Conservation (phyloP, 2,797 vertebrate genomes). For the Orientallactaga sibirica region DNA sequence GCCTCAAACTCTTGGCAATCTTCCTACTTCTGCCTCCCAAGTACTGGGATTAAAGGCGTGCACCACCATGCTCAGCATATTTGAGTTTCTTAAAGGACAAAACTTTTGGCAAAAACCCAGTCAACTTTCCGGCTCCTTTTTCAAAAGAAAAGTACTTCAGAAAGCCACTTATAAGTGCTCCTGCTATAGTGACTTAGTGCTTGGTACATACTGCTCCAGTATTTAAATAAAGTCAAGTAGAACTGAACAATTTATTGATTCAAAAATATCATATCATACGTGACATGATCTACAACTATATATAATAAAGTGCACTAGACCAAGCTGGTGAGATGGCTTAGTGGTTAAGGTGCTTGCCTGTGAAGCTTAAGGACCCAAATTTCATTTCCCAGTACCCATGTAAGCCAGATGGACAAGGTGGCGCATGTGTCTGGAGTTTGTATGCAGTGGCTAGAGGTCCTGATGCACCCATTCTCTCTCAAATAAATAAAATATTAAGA, state of each 20-base stretch:
- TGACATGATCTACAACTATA: slow-evolving; percentile 42
- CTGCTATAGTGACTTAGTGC: not conserved
- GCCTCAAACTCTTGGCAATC: too few species aligned
- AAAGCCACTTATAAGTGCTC: not conserved
- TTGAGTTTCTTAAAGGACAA: slow-evolving; percentile 51
- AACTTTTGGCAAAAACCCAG: slow-evolving; percentile 15
- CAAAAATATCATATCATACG: slow-evolving; percentile 36
- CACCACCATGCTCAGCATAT: not conserved
- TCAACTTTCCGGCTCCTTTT: slow-evolving; percentile 1
- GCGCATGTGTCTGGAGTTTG: too few species aligned
- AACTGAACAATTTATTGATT: slow-evolving; percentile 33
- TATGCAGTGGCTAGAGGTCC: too few species aligned
- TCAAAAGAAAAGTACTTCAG: slow-evolving; percentile 23
- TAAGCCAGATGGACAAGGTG: too few species aligned
- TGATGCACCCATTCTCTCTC: too few species aligned
- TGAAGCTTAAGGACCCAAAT: too few species aligned
- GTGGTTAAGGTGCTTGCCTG: too few species aligned
- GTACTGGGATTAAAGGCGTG: too few species aligned
- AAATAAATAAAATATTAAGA: too few species aligned
- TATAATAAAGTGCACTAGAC: not conserved
- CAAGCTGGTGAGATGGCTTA: too few species aligned
- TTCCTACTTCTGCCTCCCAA: too few species aligned
- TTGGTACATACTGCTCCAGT: not conserved
- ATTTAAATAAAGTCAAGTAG: slow-evolving; percentile 50
- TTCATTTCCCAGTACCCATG: too few species aligned